Evolutionary conservation across 2,797 vertebrate species (phyloP).

Genomic region (Kryptolebias ocellatus): DNA sequence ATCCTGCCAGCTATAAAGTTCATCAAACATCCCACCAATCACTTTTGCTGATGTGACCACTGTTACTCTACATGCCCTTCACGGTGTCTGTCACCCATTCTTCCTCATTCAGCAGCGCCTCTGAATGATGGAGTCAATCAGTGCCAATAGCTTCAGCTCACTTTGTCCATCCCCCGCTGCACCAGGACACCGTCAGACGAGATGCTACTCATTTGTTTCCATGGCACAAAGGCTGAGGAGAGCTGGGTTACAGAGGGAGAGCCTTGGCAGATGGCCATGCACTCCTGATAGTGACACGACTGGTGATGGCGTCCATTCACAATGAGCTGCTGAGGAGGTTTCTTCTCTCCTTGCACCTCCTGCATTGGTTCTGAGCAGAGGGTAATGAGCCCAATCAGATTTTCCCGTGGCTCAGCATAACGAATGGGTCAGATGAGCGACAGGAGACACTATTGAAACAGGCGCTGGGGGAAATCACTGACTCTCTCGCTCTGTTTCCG

Average conservation of each 20-base stretch:
- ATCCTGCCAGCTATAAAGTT: slow-evolving; percentile 21
- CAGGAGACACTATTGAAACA: slow-evolving; percentile 73
- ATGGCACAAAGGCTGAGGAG: slow-evolving; percentile 53
- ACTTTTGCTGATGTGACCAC: slow-evolving; percentile 21
- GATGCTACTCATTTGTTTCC: slow-evolving; percentile 64
- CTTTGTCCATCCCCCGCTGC: slow-evolving; percentile 43
- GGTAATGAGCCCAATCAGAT: slow-evolving; percentile 83
- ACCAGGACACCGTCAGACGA: slow-evolving; percentile 42
- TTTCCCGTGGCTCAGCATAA: slow-evolving; percentile 78
- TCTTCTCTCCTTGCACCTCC: slow-evolving; percentile 50
- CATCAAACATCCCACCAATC: slow-evolving; percentile 28
- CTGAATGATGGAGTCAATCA: slow-evolving; percentile 60
- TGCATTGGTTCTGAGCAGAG: slow-evolving; percentile 71
- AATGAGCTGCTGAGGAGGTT: slow-evolving; percentile 53
- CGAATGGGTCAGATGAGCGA: slow-evolving; percentile 79
- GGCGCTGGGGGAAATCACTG: slow-evolving; percentile 72
- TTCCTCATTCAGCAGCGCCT: slow-evolving; percentile 51
- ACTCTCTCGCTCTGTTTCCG: slow-evolving; percentile 49
- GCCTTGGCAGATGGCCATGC: slow-evolving; percentile 65
- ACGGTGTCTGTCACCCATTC: slow-evolving; percentile 58
- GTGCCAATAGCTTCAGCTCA: slow-evolving; percentile 61
- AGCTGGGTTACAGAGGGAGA: slow-evolving; percentile 66
- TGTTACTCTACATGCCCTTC: slow-evolving; percentile 66
- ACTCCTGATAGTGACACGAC: slow-evolving; percentile 59
- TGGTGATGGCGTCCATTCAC: slow-evolving; percentile 60